These are phyloP conservation scores for Meteorus sp. DNA, from an alignment of 1,140 invertebrate genomes.

Conservation along the genomic window DNA sequence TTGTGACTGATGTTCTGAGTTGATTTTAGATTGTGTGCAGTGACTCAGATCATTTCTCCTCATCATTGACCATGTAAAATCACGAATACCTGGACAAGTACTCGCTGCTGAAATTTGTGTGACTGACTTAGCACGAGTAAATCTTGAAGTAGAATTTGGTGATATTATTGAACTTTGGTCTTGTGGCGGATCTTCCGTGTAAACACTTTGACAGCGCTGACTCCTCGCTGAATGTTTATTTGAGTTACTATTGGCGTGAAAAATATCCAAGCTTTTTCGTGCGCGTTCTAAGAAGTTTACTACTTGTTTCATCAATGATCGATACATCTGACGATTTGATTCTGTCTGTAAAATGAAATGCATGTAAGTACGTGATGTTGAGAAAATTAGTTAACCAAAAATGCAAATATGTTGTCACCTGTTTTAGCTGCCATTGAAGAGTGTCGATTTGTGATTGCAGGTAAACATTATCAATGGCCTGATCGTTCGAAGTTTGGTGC, in stretches of 20 bases:
- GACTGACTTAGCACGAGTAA: conserved; percentile 52
- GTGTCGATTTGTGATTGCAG: conserved; percentile 76
- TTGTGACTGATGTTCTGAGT: conserved; percentile 19
- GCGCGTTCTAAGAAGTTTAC: conserved; percentile 74
- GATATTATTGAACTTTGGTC: conserved; percentile 18
- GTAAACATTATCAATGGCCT: conserved; percentile 66
- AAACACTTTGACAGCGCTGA: conserved; percentile 57
- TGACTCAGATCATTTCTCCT: conserved; percentile 48
- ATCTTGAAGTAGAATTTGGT: conserved; percentile 33
- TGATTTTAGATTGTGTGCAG: conserved; percentile 38
- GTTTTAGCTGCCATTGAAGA: conserved; percentile 78
- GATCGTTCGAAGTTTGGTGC: conserved; percentile 39
- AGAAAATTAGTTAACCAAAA: conserved; percentile 4
- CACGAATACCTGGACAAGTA: conserved; percentile 30
- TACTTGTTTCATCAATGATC: conserved; percentile 77
- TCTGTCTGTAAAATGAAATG: conserved; percentile 65
- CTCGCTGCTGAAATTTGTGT: conserved; percentile 46
- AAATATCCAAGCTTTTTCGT: conserved; percentile 65
- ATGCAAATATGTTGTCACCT: conserved; percentile 59
- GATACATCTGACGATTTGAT: conserved; percentile 76
- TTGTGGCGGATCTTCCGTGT: conserved; percentile 39
- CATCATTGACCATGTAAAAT: conserved; percentile 53
- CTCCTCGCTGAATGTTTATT: conserved; percentile 41
- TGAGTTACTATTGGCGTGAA: conserved; percentile 44
- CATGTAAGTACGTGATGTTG: neutral